A percentile compares a stretch with the other conserved stretches of the same genome.
Conservation (phyloP, 2,888 invertebrate species). For the Micoletzkya japonica region DNA sequence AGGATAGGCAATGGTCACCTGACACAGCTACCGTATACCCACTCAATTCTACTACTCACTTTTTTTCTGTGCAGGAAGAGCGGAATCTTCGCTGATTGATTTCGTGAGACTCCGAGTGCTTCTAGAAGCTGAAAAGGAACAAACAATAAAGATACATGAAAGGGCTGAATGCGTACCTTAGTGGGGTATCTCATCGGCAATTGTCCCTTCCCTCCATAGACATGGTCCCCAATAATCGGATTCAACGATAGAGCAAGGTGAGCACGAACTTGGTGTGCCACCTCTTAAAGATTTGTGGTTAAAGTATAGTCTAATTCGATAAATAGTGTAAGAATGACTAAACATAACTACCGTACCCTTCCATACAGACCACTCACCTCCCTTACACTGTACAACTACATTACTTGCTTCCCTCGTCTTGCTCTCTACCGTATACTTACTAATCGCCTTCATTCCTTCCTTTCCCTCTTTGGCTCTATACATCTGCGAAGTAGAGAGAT, state of each 20-base stretch:
- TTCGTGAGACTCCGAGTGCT: slow-evolving; percentile 5
- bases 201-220: slow-evolving; percentile 11
- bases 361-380: too few relatives aligned
- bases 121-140: neutral
- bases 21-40: too few relatives aligned
- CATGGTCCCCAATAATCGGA: slow-evolving; percentile 14
- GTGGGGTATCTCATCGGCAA: slow-evolving; percentile 27
- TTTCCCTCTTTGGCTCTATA: slow-evolving; percentile 8
- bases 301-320: neutral
- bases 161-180: slow-evolving; percentile 1
- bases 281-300: slow-evolving; percentile 16
- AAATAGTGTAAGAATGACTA: neutral
- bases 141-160: neutral
- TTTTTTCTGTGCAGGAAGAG: slow-evolving; percentile 20
- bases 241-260: slow-evolving; percentile 2
- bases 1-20: too few relatives aligned
- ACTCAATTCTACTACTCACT: too few relatives aligned
- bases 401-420: too few relatives aligned
- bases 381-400: too few relatives aligned
- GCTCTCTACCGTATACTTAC: too few relatives aligned
- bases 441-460: slow-evolving; percentile 4
- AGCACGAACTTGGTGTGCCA: slow-evolving; percentile 24
- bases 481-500: neutral
- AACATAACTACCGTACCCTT: neutral
- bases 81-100: slow-evolving; percentile 16